Evolutionary conservation across 2,888 invertebrate genomes (phyloP), one percentile per base, ranked within the genome.

Genomic region (Taphrorychus bicolor): DNA sequence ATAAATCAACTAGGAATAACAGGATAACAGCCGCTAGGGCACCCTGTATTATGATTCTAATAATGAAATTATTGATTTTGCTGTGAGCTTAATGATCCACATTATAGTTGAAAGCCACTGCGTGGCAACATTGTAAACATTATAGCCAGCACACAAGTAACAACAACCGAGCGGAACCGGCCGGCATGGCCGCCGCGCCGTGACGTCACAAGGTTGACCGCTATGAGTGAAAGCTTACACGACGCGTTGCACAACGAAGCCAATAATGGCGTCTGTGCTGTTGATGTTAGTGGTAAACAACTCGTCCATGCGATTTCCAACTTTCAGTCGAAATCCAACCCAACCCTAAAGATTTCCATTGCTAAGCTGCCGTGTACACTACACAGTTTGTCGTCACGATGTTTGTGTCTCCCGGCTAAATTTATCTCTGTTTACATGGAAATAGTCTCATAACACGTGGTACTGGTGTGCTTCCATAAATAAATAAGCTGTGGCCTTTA

Each of bases 141-240:
- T 16, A 18, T 42, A 49, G n/a, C n/a, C n/a, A 45, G 18, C 16
- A 40, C 21, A 48, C n/a, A n/a, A n/a, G 45, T 18, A 45, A 57
- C 57, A 21, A 21, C 16, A 16, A 52, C 56, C 24, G 58, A 66
- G 60, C 52, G 61, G 61, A 66, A 60, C 58, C 67, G 53, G 61
- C 49, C 45, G 58, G 48, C 53, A 52, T 64, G 59, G 60, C 64
- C 56, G 64, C 58, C 64, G 53, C 62, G 19, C 9, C 41, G 32
- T 69, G 69, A 69, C 69, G 69, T 69, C 69, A 69, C 64, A 69
- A 69, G 69, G 69, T 69, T 69, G 64, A 64, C 57, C 54, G 54
- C 54, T 60, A 61, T 49, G 59, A 68, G 68, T 68, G 68, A 68
- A 68, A 68, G 68, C 68, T 62, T 61, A 61, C 57, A 49, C 7